A percentile compares a stretch with the other conserved stretches of the same genome.
Evolutionary conservation across 2,888 invertebrate genomes (phyloP).

Genomic region (Crossocerus cetratus): DNA sequence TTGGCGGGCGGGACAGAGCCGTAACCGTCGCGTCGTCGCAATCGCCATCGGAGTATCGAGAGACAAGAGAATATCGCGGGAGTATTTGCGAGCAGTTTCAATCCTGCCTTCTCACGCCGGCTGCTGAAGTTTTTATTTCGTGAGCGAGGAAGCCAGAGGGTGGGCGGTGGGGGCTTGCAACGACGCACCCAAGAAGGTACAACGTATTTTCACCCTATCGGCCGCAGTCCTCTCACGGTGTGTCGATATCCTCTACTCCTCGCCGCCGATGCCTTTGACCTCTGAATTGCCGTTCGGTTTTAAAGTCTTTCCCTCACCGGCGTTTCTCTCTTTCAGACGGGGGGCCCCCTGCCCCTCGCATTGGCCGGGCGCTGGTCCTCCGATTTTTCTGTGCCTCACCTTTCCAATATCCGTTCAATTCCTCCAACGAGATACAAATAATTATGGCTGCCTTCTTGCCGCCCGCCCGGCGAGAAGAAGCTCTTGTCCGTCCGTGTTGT

Average conservation of each 20-base stretch:
- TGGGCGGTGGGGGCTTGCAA: constrained; percentile 8
- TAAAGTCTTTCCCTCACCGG: constrained; percentile 24
- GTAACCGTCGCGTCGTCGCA: too few species aligned
- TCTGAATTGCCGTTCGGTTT: constrained; percentile 41
- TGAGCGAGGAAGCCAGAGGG: constrained; percentile 8
- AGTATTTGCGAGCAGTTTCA: constrained; percentile 52
- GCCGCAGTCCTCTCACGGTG: constrained; percentile 26
- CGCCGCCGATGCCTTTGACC: constrained; percentile 42
- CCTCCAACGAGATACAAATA: not conserved
- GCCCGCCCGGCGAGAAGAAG: too few species aligned
- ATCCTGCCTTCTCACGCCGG: constrained; percentile 24
- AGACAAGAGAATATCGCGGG: constrained; percentile 36
- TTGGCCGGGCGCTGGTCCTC: not conserved
- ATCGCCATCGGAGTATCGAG: constrained; percentile 28
- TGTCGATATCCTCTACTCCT: constrained; percentile 44
- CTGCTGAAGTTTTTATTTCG: constrained; percentile 41
- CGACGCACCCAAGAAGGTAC: constrained; percentile 43
- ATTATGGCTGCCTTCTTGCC: not conserved
- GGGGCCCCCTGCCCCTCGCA: too few species aligned
- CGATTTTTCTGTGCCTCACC: not conserved
- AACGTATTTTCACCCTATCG: constrained; percentile 48
- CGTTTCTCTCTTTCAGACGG: not conserved
- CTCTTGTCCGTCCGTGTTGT: too few species aligned
- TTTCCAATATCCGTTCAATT: not conserved
- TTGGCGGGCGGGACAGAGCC: not conserved